These are phyloP conservation scores for Beroe forskalii DNA, from an alignment of 37 sponge, comb jelly and placozoan species.

Conservation along the genomic window DNA sequence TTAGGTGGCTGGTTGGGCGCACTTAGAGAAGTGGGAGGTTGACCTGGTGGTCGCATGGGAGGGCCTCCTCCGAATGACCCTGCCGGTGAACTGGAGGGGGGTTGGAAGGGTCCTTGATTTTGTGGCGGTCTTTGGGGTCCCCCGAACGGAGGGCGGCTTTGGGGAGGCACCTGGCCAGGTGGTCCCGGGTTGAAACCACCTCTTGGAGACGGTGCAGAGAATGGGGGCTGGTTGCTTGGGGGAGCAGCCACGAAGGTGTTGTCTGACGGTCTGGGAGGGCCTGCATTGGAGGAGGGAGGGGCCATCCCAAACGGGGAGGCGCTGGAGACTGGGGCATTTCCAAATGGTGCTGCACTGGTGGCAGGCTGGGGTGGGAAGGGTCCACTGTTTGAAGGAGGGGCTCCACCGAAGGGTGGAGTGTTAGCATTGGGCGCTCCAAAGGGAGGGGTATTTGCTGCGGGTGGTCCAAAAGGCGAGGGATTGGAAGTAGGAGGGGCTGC, in stretches of 20 bases:
- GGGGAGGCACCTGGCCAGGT: no score
- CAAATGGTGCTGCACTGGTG: slow-evolving; percentile 5
- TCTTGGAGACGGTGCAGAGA: no score
- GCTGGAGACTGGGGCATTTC: neutral
- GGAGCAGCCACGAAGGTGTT: neutral
- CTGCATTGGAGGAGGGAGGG: slow-evolving; percentile 6
- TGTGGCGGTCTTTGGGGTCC: neutral
- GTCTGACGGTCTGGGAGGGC: slow-evolving; percentile 20
- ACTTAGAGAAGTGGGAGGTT: neutral
- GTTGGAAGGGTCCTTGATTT: neutral
- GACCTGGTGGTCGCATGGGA: neutral
- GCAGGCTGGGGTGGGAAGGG: neutral
- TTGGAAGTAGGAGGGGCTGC: slow-evolving; percentile 11
- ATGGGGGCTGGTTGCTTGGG: neutral
- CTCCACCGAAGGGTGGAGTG: neutral
- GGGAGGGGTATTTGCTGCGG: neutral
- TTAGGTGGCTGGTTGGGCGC: neutral
- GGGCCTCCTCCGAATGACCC: neutral
- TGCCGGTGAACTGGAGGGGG: neutral
- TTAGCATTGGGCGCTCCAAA: neutral
- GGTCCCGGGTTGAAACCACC: no score
- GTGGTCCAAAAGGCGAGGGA: slow-evolving; percentile 27
- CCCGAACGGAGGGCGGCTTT: neutral
- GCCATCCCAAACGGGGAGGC: slow-evolving; percentile 10
- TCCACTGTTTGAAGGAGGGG: neutral